A percentile compares a stretch with the other conserved stretches of the same genome.
These are phyloP conservation scores for Dioctria rufipes DNA, from an alignment of 2,888 invertebrate species.

Conservation along the genomic window DNA sequence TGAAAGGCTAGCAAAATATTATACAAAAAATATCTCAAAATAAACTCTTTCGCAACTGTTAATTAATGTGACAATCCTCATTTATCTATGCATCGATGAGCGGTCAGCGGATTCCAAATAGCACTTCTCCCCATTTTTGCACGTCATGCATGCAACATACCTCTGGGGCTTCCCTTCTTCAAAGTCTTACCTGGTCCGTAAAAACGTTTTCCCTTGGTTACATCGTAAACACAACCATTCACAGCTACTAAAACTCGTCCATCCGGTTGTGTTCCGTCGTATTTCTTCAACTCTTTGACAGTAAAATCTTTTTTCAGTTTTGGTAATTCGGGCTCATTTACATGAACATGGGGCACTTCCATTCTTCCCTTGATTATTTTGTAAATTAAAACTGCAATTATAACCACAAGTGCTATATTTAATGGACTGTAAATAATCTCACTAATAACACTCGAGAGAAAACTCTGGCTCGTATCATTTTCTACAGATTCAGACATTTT, in stretches of 20 bases:
- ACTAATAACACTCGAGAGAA: constrained; percentile 71
- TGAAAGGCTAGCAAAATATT: too few species aligned
- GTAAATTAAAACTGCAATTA: constrained; percentile 82
- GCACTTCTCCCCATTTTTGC: neutral
- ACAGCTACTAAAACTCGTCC: constrained; percentile 93
- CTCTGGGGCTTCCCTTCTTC: constrained; percentile 58
- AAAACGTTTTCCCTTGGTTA: constrained; percentile 89
- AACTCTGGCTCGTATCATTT: constrained; percentile 60
- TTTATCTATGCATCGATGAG: neutral
- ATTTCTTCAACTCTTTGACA: constrained; percentile 86
- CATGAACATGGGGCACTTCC: constrained; percentile 68
- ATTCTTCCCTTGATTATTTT: constrained; percentile 79
- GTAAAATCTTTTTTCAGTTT: constrained; percentile 93
- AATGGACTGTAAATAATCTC: constrained; percentile 82
- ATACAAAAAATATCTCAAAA: constrained; percentile 1
- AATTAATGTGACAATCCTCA: neutral
- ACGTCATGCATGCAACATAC: constrained; percentile 53
- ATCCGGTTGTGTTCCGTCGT: constrained; percentile 88
- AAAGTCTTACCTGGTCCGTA: constrained; percentile 92
- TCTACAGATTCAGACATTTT: constrained; percentile 46
- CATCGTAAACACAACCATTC: constrained; percentile 96
- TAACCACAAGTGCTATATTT: constrained; percentile 78
- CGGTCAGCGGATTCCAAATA: too few species aligned
- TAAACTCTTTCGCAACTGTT: constrained; percentile 32
- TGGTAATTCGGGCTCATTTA: constrained; percentile 78